These are phyloP conservation scores for Bemisia tabaci DNA, from an alignment of 1,140 invertebrate species.

Conservation along the genomic window DNA sequence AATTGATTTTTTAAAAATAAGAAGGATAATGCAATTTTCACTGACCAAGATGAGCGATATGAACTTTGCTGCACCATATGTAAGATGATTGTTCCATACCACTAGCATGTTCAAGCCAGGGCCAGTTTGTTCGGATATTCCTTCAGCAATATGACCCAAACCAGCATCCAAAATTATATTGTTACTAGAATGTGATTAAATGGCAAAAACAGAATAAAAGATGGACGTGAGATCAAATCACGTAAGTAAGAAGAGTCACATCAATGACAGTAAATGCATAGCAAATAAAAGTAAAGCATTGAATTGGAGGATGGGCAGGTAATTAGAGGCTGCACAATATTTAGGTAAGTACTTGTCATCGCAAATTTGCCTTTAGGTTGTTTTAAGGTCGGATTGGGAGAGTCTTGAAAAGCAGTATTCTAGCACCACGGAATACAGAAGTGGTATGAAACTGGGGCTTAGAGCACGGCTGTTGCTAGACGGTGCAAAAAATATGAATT, in stretches of 20 bases:
- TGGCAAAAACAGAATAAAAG: slow-evolving; percentile 1
- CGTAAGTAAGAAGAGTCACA: not conserved
- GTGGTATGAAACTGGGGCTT: too few relatives aligned
- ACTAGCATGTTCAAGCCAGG: slow-evolving; percentile 62
- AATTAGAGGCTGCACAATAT: not conserved
- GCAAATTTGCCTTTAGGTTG: too few relatives aligned
- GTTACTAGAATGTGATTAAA: slow-evolving; percentile 40
- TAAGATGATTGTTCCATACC: slow-evolving; percentile 75
- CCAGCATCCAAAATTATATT: slow-evolving; percentile 62
- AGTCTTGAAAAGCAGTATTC: too few relatives aligned
- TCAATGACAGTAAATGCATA: not conserved
- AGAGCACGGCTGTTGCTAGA: too few relatives aligned
- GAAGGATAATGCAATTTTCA: too few relatives aligned
- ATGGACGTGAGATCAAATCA: not conserved
- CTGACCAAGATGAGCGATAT: slow-evolving; percentile 49
- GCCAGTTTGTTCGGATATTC: slow-evolving; percentile 48
- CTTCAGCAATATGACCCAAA: slow-evolving; percentile 51
- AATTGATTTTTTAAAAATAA: too few relatives aligned
- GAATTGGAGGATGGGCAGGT: not conserved
- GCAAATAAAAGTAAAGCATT: not conserved
- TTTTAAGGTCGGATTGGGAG: too few relatives aligned
- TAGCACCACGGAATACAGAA: too few relatives aligned
- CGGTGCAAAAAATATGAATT: too few relatives aligned
- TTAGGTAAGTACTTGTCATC: not conserved
- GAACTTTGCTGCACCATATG: slow-evolving; percentile 48